phyloP scores from a whole-genome alignment of 2,113 vertebrate genomes.

The Grallaria varia region DNA sequence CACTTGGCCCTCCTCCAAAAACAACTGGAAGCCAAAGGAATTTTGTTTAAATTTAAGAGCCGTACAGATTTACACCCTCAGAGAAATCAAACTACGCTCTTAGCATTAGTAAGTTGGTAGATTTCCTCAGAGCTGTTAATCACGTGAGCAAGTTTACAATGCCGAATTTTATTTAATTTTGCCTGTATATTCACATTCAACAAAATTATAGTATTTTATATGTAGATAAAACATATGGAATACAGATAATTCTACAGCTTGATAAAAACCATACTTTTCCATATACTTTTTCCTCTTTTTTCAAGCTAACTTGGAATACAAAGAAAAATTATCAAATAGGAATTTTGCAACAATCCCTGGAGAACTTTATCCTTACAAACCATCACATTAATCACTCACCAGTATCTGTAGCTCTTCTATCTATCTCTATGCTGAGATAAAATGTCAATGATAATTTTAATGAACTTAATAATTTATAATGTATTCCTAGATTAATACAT shows the following conservation, averaged over 20 bases:
- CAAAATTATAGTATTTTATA: neutral
- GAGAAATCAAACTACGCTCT: neutral
- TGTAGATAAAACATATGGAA: neutral
- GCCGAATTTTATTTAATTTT: neutral
- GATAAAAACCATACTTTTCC: neutral
- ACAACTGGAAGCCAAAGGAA: neutral
- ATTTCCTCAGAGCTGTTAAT: neutral
- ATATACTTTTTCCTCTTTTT: neutral
- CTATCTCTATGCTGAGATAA: neutral
- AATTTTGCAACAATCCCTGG: neutral
- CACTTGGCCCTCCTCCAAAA: neutral
- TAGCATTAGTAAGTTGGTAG: neutral
- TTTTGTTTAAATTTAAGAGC: neutral
- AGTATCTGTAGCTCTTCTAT: neutral
- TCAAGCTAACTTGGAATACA: neutral
- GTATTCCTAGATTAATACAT: neutral
- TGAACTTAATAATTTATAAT: neutral
- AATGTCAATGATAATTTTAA: neutral
- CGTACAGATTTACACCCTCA: neutral
- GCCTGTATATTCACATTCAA: neutral
- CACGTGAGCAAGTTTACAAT: neutral
- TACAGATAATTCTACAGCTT: neutral
- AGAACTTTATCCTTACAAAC: neutral
- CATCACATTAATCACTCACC: neutral
- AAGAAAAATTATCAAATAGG: neutral